Evolutionary conservation across 2,113 vertebrate species (phyloP).

Genomic region (Todiramphus chloris): DNA sequence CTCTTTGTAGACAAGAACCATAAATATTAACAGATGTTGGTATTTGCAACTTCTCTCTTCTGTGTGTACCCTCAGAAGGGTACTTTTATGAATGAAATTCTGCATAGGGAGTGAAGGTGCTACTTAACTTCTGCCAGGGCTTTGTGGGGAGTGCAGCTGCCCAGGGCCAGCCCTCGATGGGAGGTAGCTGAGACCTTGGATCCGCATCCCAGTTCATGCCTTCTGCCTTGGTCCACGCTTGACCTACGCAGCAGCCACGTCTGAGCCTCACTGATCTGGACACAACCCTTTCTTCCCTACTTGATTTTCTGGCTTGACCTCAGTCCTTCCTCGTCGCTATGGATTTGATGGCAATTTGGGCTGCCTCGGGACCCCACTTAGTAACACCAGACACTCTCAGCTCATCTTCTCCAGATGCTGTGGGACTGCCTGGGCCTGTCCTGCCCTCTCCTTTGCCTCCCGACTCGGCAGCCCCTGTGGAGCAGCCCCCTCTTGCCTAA

Average conservation of each 20-base stretch:
- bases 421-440: not conserved
- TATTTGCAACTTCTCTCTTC: not conserved
- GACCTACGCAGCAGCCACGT: fast-evolving
- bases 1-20: not conserved
- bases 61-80: not conserved
- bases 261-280: not conserved
- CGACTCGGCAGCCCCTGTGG: fast-evolving
- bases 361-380: not conserved
- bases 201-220: not conserved
- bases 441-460: not conserved
- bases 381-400: fast-evolving
- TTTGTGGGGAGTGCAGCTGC: not conserved
- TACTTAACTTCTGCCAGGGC: not conserved
- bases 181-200: not conserved
- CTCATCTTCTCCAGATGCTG: not conserved
- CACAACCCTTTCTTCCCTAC: not conserved
- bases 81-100: not conserved
- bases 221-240: not conserved
- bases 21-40: not conserved
- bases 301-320: not conserved
- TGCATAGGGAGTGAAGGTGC: not conserved
- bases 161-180: not conserved
- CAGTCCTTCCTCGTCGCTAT: not conserved
- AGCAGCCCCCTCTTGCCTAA: not conserved
- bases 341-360: too few species aligned